A percentile compares a stretch with the other conserved stretches of the same genome.
These are phyloP conservation scores for Ptychobarbus kaznakovi DNA, from an alignment of 2,797 vertebrate genomes.

Conservation along the genomic window DNA sequence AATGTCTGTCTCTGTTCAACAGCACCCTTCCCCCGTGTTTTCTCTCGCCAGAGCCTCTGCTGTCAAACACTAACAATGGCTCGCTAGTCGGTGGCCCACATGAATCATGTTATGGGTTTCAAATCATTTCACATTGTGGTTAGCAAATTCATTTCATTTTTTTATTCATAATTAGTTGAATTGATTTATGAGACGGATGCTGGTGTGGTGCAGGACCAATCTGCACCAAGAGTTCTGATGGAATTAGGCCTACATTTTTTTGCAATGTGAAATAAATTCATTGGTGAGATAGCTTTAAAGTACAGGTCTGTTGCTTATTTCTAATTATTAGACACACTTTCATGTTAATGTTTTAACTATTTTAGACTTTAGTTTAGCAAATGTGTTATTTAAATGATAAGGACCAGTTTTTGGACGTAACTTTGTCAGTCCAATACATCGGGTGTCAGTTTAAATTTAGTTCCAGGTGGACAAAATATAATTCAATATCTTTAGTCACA, in stretches of 20 bases:
- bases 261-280: background rate
- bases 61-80: slow-evolving; percentile 68
- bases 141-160: background rate
- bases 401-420: background rate
- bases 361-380: background rate
- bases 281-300: background rate
- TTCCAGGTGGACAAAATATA: background rate
- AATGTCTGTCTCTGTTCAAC: slow-evolving; percentile 49
- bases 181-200: background rate
- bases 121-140: slow-evolving; percentile 29
- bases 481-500: background rate
- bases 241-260: background rate
- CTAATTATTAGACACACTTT: background rate
- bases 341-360: background rate
- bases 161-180: background rate
- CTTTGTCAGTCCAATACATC: background rate
- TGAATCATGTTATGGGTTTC: slow-evolving; percentile 40
- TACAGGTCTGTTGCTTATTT: background rate
- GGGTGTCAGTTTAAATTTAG: background rate
- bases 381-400: background rate
- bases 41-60: slow-evolving; percentile 9
- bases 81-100: slow-evolving; percentile 18
- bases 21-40: slow-evolving; percentile 47
- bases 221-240: background rate
- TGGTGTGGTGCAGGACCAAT: background rate